These are phyloP conservation scores for Henicopernis longicauda DNA, from an alignment of 2,113 vertebrate species.

Conservation along the genomic window DNA sequence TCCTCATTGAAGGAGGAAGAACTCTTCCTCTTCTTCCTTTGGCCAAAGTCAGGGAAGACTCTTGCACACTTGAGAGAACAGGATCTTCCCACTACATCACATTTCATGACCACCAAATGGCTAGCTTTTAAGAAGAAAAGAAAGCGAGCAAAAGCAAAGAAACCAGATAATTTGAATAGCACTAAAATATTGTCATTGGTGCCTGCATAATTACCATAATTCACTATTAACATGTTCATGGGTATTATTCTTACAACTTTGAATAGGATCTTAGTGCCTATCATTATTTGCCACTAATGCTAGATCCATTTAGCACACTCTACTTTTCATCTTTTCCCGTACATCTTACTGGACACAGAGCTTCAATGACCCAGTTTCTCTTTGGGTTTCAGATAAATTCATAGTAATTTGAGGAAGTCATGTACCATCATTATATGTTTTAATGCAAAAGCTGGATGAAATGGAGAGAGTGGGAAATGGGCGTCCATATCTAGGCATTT, in stretches of 20 bases:
- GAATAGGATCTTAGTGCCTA: neutral
- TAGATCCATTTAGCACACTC: neutral
- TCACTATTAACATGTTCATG: constrained; percentile 25
- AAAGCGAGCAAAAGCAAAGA: neutral
- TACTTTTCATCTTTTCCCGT: neutral
- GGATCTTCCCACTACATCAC: neutral
- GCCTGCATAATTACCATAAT: constrained; percentile 28
- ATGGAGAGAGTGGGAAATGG: neutral
- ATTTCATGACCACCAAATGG: neutral
- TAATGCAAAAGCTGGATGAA: constrained; percentile 36
- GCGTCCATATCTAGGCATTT: neutral
- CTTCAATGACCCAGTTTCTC: constrained; percentile 1
- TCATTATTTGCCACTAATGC: constrained; percentile 15
- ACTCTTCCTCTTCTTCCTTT: neutral
- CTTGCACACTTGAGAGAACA: neutral
- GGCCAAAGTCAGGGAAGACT: neutral
- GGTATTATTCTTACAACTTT: constrained; percentile 20
- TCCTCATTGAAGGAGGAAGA: neutral
- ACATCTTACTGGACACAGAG: constrained; percentile 7
- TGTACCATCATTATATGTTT: constrained; percentile 30
- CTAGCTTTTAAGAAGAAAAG: constrained; percentile 20
- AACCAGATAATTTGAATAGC: neutral
- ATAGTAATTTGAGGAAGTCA: constrained; percentile 33
- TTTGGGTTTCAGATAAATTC: constrained; percentile 34
- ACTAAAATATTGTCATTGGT: constrained; percentile 21